Evolutionary conservation across 53 echinoderm and acorn worm genomes (phyloP).

Genomic region (Echinometra lucunter): DNA sequence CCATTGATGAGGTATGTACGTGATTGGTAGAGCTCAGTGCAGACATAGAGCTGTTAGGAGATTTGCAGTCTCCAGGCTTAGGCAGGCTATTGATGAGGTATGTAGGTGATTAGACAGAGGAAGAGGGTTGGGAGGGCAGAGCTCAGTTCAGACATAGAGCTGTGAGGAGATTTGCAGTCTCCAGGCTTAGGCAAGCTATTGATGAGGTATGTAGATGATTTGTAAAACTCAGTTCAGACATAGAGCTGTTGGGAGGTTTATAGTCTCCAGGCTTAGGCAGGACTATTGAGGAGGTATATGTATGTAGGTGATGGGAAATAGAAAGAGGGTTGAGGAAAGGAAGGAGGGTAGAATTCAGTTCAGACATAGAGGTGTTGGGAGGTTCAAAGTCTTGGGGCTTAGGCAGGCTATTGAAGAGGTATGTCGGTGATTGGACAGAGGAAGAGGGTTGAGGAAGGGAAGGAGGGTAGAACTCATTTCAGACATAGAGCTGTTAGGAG

Average conservation of each 20-base stretch:
- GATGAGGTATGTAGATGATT: slow-evolving; percentile 81
- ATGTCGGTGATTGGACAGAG: not conserved
- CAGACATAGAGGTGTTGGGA: slow-evolving; percentile 44
- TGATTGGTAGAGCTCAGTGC: no score
- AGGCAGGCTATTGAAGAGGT: slow-evolving; percentile 97
- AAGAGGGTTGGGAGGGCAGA: not conserved
- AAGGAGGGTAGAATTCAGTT: no score
- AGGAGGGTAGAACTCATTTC: no score
- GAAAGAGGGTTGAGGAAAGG: not conserved
- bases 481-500: slow-evolving; percentile 66
- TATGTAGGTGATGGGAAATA: no score
- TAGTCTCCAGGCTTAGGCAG: slow-evolving; percentile 85
- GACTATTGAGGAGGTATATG: slow-evolving; percentile 92
- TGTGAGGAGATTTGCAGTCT: slow-evolving; percentile 82
- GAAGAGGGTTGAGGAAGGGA: not conserved
- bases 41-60: slow-evolving; percentile 66
- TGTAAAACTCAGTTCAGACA: no score
- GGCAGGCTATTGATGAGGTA: slow-evolving; percentile 97
- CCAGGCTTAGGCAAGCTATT: slow-evolving; percentile 88
- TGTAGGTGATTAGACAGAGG: not conserved
- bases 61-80: slow-evolving; percentile 88
- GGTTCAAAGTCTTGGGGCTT: slow-evolving; percentile 87
- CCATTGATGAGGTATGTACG: slow-evolving; percentile 98
- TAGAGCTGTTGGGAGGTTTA: slow-evolving; percentile 76
- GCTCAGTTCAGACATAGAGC: no score